Conservation (phyloP, 1,140 invertebrate genomes). For the Galleria mellonella region DNA sequence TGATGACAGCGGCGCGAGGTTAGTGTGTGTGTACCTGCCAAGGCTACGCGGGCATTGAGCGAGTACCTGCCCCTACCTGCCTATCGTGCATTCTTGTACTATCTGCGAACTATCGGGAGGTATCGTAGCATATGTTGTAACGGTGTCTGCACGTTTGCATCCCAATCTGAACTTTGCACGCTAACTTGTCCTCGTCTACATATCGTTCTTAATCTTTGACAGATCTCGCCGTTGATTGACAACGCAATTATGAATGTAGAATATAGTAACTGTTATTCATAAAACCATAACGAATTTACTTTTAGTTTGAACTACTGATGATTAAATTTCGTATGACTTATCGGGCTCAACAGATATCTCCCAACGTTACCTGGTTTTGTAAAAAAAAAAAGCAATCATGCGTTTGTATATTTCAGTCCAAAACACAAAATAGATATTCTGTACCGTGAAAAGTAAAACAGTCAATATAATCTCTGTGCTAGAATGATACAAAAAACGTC, state of each 20-base stretch:
- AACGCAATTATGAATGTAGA: slow-evolving; percentile 39
- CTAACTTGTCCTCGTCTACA: slow-evolving; percentile 23
- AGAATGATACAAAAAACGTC: too few species aligned
- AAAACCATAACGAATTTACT: slow-evolving; percentile 9
- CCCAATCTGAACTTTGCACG: slow-evolving; percentile 33
- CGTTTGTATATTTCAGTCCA: too few species aligned
- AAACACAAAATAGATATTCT: too few species aligned
- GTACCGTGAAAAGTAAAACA: too few species aligned
- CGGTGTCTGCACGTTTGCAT: slow-evolving; percentile 40
- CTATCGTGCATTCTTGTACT: slow-evolving; percentile 61
- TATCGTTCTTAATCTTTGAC: slow-evolving; percentile 16
- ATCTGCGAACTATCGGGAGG: slow-evolving; percentile 57
- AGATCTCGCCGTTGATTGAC: slow-evolving; percentile 24
- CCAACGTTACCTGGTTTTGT: too few species aligned
- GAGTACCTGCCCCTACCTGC: slow-evolving; percentile 54
- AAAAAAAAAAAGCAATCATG: too few species aligned
- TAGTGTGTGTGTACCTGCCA: slow-evolving; percentile 39
- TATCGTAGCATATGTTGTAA: slow-evolving; percentile 36
- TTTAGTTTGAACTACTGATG: too few species aligned
- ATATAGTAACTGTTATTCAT: slow-evolving; percentile 2
- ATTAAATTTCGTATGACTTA: too few species aligned
- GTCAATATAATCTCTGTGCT: too few species aligned
- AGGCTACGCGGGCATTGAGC: slow-evolving; percentile 32
- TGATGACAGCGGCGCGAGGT: slow-evolving; percentile 11
- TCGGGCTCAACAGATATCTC: too few species aligned